phyloP scores from a whole-genome alignment of 2,113 vertebrate species.

The Ginglymostoma cirratum region DNA sequence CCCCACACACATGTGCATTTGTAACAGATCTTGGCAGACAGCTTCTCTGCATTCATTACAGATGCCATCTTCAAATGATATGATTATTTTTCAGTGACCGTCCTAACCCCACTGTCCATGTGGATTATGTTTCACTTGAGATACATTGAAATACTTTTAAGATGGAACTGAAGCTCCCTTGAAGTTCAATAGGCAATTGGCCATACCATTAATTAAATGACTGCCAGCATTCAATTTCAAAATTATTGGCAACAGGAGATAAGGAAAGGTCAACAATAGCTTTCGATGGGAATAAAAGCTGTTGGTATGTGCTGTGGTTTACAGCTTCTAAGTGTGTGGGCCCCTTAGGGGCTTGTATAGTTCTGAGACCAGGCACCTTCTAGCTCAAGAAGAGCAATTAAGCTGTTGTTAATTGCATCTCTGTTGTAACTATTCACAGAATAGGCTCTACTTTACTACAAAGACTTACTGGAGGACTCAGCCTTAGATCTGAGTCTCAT shows the following conservation, averaged over 20 bases:
- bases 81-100: neutral
- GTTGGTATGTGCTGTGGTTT: too few relatives aligned
- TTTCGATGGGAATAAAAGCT: too few relatives aligned
- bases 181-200: neutral
- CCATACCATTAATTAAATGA: neutral
- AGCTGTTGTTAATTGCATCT: too few relatives aligned
- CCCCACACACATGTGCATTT: neutral
- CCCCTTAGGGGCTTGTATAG: too few relatives aligned
- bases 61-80: neutral
- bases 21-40: neutral
- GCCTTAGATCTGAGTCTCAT: too few relatives aligned
- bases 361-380: too few relatives aligned
- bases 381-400: too few relatives aligned
- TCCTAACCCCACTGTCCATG: neutral
- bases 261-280: neutral
- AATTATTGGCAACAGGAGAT: neutral
- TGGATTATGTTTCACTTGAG: neutral
- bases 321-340: too few relatives aligned
- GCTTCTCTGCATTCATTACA: neutral
- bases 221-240: neutral
- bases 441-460: too few relatives aligned
- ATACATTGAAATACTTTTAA: neutral
- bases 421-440: too few relatives aligned
- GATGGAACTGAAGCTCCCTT: neutral
- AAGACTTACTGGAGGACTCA: too few relatives aligned